phyloP scores from a whole-genome alignment of 2,113 vertebrate species.

The Zingel zingel region DNA sequence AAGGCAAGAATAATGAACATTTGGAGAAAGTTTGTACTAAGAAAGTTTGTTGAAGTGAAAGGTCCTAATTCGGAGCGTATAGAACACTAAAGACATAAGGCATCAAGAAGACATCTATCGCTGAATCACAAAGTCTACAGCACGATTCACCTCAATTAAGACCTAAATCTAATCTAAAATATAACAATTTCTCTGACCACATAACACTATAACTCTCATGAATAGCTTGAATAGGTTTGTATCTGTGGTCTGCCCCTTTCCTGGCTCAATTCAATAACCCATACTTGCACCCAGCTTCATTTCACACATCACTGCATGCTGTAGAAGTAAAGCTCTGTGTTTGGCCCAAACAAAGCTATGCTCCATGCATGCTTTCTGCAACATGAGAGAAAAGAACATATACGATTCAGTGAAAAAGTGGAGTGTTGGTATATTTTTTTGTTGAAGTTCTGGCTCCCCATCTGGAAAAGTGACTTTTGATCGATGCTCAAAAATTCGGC shows the following conservation, averaged over 20 bases:
- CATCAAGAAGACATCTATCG: not conserved
- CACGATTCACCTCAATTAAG: not conserved
- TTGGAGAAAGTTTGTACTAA: not conserved
- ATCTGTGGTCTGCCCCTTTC: not conserved
- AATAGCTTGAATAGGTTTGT: conserved; percentile 1
- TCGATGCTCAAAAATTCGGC: conserved; percentile 21
- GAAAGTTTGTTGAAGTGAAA: not conserved
- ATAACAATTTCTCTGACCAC: not conserved
- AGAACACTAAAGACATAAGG: not conserved
- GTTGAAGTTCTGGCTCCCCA: not conserved
- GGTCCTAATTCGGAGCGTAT: not conserved
- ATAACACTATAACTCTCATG: not conserved
- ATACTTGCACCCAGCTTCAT: conserved; percentile 18
- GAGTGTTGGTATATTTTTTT: not conserved
- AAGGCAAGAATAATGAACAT: not conserved
- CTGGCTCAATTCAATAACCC: not conserved
- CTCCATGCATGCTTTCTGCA: not conserved
- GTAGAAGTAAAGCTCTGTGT: not conserved
- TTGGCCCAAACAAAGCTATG: conserved; percentile 19
- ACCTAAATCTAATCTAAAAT: conserved; percentile 11
- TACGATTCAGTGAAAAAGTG: not conserved
- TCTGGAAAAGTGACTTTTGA: conserved; percentile 66
- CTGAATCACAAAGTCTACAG: conserved; percentile 4
- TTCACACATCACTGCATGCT: conserved; percentile 10
- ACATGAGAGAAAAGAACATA: conserved; percentile 15